These are phyloP conservation scores for Malthinus seriepunctatus DNA, from an alignment of 2,888 invertebrate species.

Conservation along the genomic window DNA sequence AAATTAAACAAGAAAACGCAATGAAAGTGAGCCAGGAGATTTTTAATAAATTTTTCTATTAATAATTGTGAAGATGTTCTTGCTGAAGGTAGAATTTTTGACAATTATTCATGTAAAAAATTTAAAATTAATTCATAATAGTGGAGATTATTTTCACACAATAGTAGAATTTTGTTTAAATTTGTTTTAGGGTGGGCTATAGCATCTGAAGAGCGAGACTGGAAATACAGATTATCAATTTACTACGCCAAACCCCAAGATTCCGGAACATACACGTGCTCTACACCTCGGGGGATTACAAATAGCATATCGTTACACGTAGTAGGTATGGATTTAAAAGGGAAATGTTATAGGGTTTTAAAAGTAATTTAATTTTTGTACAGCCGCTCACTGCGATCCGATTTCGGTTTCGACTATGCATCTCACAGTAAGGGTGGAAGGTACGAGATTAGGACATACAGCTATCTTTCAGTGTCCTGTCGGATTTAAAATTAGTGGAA, in stretches of 20 bases:
- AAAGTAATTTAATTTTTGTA: constrained; percentile 26
- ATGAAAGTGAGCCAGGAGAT: no score
- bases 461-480: constrained; percentile 78
- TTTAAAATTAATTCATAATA: no score
- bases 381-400: constrained; percentile 68
- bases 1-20: neutral
- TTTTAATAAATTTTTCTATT: no score
- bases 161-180: neutral
- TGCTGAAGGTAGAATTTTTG: no score
- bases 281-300: constrained; percentile 78
- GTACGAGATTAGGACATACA: constrained; percentile 76
- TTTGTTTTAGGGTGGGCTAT: constrained; percentile 70
- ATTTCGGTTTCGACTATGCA: constrained; percentile 64
- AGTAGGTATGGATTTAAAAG: constrained; percentile 64
- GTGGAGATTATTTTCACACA: no score
- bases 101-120: no score
- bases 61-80: no score
- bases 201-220: constrained; percentile 73
- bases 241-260: constrained; percentile 82
- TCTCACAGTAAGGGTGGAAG: constrained; percentile 74
- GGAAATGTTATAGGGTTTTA: constrained; percentile 13
- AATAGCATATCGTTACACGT: constrained; percentile 75
- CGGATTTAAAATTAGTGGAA: constrained; percentile 79
- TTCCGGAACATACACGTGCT: constrained; percentile 83
- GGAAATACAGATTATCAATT: constrained; percentile 80